A percentile compares a stretch with the other conserved stretches of the same genome.
These are phyloP conservation scores for Strix uralensis DNA, from an alignment of 2,113 vertebrate species.

Conservation along the genomic window DNA sequence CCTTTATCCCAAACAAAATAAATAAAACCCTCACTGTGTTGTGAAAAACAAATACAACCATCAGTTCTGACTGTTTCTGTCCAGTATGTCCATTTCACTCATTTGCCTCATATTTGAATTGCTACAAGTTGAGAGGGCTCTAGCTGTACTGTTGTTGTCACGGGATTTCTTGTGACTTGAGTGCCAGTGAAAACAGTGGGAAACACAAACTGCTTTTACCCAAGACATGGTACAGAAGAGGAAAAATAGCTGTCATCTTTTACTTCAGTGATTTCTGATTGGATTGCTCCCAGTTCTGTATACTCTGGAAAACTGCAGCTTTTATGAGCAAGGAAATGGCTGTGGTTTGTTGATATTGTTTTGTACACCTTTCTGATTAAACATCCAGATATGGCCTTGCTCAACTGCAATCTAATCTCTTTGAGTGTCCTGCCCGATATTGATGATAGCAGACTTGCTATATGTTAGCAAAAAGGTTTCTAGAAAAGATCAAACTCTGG, in stretches of 20 bases:
- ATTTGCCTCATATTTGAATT: background rate
- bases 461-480: background rate
- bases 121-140: background rate
- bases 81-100: background rate
- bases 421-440: background rate
- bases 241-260: background rate
- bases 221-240: background rate
- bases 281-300: background rate
- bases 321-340: conserved; percentile 6
- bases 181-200: background rate
- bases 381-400: background rate
- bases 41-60: background rate
- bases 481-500: background rate
- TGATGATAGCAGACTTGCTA: background rate
- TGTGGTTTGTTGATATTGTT: background rate
- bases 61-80: background rate
- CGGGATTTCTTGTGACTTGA: background rate
- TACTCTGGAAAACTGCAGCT: background rate
- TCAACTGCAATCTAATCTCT: background rate
- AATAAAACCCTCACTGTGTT: background rate
- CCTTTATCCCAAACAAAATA: background rate
- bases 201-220: background rate
- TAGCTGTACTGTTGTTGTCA: background rate
- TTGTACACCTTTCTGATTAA: background rate
- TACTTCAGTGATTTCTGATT: background rate